These are phyloP conservation scores for Rhagophthalmus giganteus DNA, from an alignment of 2,888 invertebrate species.

Conservation along the genomic window DNA sequence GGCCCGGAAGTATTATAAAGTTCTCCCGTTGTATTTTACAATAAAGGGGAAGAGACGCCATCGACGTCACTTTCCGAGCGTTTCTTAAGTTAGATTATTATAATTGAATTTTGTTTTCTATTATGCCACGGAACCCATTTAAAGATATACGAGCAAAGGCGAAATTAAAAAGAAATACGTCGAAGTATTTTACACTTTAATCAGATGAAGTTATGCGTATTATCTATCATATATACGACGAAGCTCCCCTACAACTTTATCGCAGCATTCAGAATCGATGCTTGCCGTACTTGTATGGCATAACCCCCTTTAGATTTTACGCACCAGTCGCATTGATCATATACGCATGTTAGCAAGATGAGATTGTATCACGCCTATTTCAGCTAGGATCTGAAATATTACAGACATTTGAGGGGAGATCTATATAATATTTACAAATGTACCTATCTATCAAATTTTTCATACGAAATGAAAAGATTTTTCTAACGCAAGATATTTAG, in stretches of 20 bases:
- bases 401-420: conserved; percentile 39
- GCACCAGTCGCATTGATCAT: conserved; percentile 42
- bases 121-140: too few species aligned
- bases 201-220: conserved; percentile 3
- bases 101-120: too few species aligned
- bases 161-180: too few species aligned
- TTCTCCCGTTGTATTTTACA: conserved; percentile 23
- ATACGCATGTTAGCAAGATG: conserved; percentile 44
- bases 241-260: conserved; percentile 15
- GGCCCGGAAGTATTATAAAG: conserved; percentile 28
- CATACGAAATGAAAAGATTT: neutral
- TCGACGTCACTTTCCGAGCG: conserved; percentile 15
- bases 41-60: conserved; percentile 12
- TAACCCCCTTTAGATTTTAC: conserved; percentile 31
- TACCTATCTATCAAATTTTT: conserved; percentile 32
- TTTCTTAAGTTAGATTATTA: too few species aligned
- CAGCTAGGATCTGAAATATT: conserved; percentile 44
- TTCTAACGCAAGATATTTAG: too few species aligned
- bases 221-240: neutral
- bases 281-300: conserved; percentile 20
- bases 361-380: conserved; percentile 44
- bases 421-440: conserved; percentile 40
- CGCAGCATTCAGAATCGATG: conserved; percentile 19
- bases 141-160: too few species aligned
- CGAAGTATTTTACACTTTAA: neutral